Conservation (phyloP, 2,888 invertebrate species). For the Andrena dorsata region DNA sequence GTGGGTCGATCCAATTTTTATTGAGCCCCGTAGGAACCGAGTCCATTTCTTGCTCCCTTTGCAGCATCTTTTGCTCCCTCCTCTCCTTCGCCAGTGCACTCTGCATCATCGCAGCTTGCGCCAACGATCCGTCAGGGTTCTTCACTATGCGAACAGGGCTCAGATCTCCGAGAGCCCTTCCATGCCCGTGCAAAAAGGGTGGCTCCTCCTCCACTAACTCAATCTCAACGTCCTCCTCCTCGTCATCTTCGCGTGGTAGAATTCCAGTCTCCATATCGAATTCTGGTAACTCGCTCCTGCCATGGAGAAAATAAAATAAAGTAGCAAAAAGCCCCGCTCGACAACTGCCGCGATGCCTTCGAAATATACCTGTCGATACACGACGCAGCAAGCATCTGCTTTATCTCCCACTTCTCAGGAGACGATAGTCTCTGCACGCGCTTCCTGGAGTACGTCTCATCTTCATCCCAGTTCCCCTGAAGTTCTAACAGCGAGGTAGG, state of each 20-base stretch:
- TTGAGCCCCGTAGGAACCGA: slow-evolving; percentile 92
- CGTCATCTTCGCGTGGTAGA: slow-evolving; percentile 95
- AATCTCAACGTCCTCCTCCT: slow-evolving; percentile 98
- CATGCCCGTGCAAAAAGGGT: slow-evolving; percentile 97
- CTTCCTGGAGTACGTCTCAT: slow-evolving; percentile 93
- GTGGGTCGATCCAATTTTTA: slow-evolving; percentile 98
- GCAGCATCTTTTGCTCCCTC: slow-evolving; percentile 98
- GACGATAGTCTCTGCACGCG: slow-evolving; percentile 96
- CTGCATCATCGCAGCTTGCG: slow-evolving; percentile 99
- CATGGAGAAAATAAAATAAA: slow-evolving; percentile 78
- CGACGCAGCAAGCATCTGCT: slow-evolving; percentile 88
- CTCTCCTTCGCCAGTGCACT: slow-evolving; percentile 98
- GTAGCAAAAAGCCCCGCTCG: neutral
- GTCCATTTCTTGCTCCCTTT: slow-evolving; percentile 96
- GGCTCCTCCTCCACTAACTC: slow-evolving; percentile 99
- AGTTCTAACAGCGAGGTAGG: slow-evolving; percentile 88
- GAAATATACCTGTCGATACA: slow-evolving; percentile 78
- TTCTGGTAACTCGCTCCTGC: slow-evolving; percentile 97
- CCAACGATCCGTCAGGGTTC: slow-evolving; percentile 99
- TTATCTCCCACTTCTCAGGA: slow-evolving; percentile 98
- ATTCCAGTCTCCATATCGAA: slow-evolving; percentile 98
- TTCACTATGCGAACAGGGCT: slow-evolving; percentile 98
- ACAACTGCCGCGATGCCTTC: neutral
- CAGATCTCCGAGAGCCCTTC: slow-evolving; percentile 95
- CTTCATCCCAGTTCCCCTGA: slow-evolving; percentile 88